These are phyloP conservation scores for Carassius carassius DNA, from an alignment of 2,113 vertebrate species.

Conservation along the genomic window DNA sequence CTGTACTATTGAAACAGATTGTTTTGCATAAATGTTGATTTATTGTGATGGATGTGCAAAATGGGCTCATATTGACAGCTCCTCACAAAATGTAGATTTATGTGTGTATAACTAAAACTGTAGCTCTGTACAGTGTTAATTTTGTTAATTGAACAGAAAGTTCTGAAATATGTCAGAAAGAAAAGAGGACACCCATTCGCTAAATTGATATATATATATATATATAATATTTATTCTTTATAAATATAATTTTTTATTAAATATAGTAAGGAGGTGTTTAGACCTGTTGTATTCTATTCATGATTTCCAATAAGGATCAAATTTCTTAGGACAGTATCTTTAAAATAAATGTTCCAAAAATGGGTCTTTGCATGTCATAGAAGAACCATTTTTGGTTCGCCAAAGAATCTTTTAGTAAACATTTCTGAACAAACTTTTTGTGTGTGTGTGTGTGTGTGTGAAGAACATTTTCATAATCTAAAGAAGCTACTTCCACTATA, in stretches of 20 bases:
- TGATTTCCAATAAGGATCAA: neutral
- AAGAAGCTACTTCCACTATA: neutral
- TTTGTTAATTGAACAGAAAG: neutral
- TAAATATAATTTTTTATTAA: no score
- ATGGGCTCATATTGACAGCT: slow-evolving; percentile 7
- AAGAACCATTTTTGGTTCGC: neutral
- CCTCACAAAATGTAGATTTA: slow-evolving; percentile 7
- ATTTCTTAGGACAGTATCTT: neutral
- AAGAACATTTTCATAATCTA: neutral
- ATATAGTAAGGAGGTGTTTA: neutral
- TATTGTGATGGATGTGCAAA: slow-evolving; percentile 13
- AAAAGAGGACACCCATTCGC: neutral
- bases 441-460: no score
- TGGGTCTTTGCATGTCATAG: neutral
- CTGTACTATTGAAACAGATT: neutral
- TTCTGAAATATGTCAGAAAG: slow-evolving; percentile 9
- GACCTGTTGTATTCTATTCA: neutral
- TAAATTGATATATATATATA: no score
- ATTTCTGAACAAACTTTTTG: neutral
- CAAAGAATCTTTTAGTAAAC: neutral
- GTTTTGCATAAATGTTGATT: neutral
- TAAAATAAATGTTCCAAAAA: neutral
- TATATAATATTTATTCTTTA: no score
- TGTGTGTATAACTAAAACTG: neutral
- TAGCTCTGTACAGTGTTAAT: neutral